Evolutionary conservation across 2,888 invertebrate genomes (phyloP).

Genomic region (Beris morrisii): DNA sequence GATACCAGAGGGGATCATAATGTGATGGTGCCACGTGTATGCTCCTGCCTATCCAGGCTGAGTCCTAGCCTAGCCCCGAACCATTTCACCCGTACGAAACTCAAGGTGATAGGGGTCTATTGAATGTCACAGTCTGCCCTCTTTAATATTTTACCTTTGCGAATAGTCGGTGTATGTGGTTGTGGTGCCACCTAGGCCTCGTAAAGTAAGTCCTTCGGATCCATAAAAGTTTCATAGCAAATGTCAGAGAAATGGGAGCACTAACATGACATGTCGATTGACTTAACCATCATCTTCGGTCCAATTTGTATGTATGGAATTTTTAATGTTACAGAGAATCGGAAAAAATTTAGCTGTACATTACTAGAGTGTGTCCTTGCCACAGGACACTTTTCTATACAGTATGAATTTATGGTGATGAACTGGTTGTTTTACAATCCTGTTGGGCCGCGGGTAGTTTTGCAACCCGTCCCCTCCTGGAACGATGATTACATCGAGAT

Average conservation of each 20-base stretch:
- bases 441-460: no score
- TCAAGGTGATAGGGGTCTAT: no score
- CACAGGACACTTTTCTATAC: not conserved
- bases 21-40: no score
- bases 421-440: no score
- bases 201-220: not conserved
- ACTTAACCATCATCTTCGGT: constrained; percentile 20
- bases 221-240: constrained; percentile 18
- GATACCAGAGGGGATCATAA: no score
- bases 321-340: constrained; percentile 19
- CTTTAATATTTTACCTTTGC: no score
- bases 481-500: constrained; percentile 3
- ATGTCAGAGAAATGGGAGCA: constrained; percentile 18
- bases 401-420: not conserved
- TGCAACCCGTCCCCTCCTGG: not conserved
- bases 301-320: constrained; percentile 32
- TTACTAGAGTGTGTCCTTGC: constrained; percentile 14
- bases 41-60: no score
- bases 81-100: no score
- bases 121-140: no score
- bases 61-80: no score
- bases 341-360: not conserved
- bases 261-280: constrained; percentile 25
- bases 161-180: no score
- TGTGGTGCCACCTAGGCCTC: no score